Evolutionary conservation across 2,888 invertebrate genomes (phyloP).

Genomic region (Ichneumoninae sp.): DNA sequence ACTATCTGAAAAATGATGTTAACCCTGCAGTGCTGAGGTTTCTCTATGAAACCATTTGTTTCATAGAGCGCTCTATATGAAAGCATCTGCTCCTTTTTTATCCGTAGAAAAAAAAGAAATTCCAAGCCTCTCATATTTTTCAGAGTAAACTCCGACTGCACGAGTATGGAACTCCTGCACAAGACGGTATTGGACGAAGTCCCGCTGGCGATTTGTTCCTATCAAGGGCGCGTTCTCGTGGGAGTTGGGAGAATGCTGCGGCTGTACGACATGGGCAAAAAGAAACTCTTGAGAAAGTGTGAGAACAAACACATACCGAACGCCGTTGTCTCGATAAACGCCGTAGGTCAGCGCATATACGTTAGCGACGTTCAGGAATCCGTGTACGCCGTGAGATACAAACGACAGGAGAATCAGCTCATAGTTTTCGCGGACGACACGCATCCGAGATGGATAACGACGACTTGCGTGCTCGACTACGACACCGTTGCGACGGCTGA

Average conservation of each 20-base stretch:
- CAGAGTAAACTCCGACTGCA: constrained; percentile 90
- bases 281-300: constrained; percentile 98
- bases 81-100: background rate
- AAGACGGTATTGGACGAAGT: constrained; percentile 97
- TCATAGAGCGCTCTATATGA: background rate
- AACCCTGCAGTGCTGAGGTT: constrained; percentile 84
- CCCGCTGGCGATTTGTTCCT: constrained; percentile 94
- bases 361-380: constrained; percentile 99
- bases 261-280: constrained; percentile 98
- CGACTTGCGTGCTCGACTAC: constrained; percentile 96
- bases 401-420: constrained; percentile 97
- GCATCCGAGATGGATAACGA: constrained; percentile 98
- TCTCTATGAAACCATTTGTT: background rate
- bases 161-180: constrained; percentile 95
- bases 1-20: constrained; percentile 79
- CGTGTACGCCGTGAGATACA: constrained; percentile 97
- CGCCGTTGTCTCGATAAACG: constrained; percentile 96
- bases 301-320: constrained; percentile 99
- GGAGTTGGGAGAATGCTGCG: constrained; percentile 97
- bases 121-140: constrained; percentile 62
- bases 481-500: constrained; percentile 98
- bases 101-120: background rate
- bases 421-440: constrained; percentile 99
- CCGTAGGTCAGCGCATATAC: constrained; percentile 96
- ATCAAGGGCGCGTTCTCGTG: constrained; percentile 95